Percentiles rank a stretch among this genome's conserved stretches.
Evolutionary conservation across 1,140 invertebrate genomes (phyloP).

Genomic region (Pissodes strobi): DNA sequence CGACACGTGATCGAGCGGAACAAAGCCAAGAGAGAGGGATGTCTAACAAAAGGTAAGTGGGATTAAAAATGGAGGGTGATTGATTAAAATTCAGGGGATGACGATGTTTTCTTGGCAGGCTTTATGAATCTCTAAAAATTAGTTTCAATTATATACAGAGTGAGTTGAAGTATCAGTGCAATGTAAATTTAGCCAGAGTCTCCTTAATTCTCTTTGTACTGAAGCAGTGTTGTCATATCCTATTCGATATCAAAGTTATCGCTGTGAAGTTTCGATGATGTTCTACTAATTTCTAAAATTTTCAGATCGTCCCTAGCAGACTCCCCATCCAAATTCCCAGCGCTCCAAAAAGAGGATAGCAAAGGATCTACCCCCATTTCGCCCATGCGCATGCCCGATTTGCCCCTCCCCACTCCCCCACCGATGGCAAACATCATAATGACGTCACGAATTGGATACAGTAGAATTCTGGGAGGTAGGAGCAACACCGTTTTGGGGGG

Average conservation of each 20-base stretch:
- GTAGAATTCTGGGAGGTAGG: slow-evolving; percentile 44
- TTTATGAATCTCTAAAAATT: too few relatives aligned
- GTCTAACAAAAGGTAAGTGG: slow-evolving; percentile 23
- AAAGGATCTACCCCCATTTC: slow-evolving; percentile 27
- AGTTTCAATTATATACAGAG: too few relatives aligned
- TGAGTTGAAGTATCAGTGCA: too few relatives aligned
- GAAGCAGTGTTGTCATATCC: too few relatives aligned
- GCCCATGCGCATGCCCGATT: slow-evolving; percentile 45
- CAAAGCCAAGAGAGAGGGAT: slow-evolving; percentile 1
- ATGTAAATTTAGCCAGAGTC: too few relatives aligned
- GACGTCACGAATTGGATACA: slow-evolving; percentile 48
- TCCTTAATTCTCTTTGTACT: too few relatives aligned
- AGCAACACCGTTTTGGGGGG: slow-evolving; percentile 42
- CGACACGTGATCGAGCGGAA: slow-evolving; percentile 18
- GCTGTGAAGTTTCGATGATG: too few relatives aligned
- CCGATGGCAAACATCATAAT: slow-evolving; percentile 46
- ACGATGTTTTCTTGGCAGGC: too few relatives aligned
- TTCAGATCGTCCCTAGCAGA: slow-evolving; percentile 19
- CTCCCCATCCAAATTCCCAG: slow-evolving; percentile 1
- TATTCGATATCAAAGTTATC: too few relatives aligned
- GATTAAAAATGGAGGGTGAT: slow-evolving; percentile 7
- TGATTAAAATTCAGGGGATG: not conserved
- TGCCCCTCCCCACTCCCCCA: slow-evolving; percentile 51
- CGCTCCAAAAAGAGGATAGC: slow-evolving; percentile 9
- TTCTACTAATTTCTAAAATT: too few relatives aligned